These are phyloP conservation scores for Tamandua tetradactyla DNA, from an alignment of 2,797 vertebrate genomes.

Conservation along the genomic window DNA sequence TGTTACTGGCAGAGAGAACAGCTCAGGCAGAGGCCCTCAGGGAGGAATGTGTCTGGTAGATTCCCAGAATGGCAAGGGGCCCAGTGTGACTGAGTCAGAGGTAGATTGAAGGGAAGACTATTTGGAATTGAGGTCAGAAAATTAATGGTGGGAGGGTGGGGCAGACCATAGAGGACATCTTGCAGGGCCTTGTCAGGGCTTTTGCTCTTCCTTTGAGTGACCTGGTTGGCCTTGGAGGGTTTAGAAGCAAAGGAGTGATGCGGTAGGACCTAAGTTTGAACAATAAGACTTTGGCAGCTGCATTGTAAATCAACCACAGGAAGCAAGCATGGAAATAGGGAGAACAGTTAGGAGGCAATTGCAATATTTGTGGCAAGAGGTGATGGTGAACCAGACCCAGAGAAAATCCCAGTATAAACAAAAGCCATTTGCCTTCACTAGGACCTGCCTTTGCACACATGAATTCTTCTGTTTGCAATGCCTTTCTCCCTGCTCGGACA, in stretches of 20 bases:
- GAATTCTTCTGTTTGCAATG: not conserved
- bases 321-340: not conserved
- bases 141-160: not conserved
- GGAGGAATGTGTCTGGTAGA: not conserved
- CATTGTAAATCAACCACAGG: not conserved
- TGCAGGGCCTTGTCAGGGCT: not conserved
- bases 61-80: not conserved
- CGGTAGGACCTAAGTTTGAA: not conserved
- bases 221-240: not conserved
- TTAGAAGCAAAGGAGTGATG: accelerated
- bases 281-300: not conserved
- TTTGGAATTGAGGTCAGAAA: not conserved
- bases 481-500: not conserved
- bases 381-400: not conserved
- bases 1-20: too few relatives aligned
- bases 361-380: not conserved
- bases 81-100: not conserved
- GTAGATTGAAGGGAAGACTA: not conserved
- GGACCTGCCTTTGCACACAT: not conserved
- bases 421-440: not conserved
- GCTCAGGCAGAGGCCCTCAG: not conserved
- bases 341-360: not conserved
- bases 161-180: too few relatives aligned
- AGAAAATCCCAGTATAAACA: not conserved
- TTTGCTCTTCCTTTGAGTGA: not conserved